Evolutionary conservation across 2,113 vertebrate genomes (phyloP), one percentile per base, ranked within the genome.

Genomic region (Seriola quinqueradiata): DNA sequence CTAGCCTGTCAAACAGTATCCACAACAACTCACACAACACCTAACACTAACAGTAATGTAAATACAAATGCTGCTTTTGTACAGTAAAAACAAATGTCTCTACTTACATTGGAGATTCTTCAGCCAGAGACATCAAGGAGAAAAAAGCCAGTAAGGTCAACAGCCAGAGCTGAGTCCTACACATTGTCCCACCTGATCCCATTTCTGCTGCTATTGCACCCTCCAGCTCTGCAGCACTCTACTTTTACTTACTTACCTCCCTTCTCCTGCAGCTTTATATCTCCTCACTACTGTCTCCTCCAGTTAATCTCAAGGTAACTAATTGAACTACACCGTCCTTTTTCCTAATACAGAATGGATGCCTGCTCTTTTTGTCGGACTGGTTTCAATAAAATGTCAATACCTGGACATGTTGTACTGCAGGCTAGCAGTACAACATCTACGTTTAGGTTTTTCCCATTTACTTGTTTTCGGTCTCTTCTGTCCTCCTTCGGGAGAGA

Each of bases 41-140:
- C 50, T 7, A 3, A 52, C 50, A 9, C 8, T 54, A 54, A 54
- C 19, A 54, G 52, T 54, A 54, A 54, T 54, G 7, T n/a, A 54
- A 54, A 54, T 54, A 50, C 46, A 50, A 50, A 50, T 50, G 46
- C 1, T 50, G 46, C 5, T 6, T 7, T 19, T 50, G 4, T 17
- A 19, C 46, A 50, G 16, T 50, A 19, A 50, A 6, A 50, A 17
- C 16, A 46, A 46, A 16, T 16, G 13, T 16, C 44, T 36, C 0
- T 55, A 91, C 91, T 88, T 85, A 92, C 91, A 93, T 23, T 78
- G 77, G 75, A 38, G 61, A 55, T 46, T 58, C 87, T 82, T 74
- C 44, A 79, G 73, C 63, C n/a, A 50, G 32, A 61, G 42, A 72
- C 21, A 64, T 70, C 16, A 87, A 42, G 16, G 23, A 85, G 32